Evolutionary conservation across 2,888 invertebrate species (phyloP), one percentile per base, ranked within the genome.

Genomic region (Drosophila neotestacea): DNA sequence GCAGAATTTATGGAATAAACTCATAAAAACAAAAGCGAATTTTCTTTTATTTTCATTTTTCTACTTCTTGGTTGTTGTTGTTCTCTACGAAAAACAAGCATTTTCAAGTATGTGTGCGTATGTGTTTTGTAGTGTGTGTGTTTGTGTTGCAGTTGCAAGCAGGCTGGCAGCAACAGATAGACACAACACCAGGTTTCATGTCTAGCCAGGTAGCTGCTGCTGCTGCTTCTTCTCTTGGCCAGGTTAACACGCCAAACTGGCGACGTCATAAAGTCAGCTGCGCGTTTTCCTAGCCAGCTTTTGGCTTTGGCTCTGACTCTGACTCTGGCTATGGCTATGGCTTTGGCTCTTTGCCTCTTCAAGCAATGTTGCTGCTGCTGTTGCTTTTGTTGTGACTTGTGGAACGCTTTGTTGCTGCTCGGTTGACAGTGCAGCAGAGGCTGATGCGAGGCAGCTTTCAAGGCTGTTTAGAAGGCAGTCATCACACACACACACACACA

Each of bases 191-290:
- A 72, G 69, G 78, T 86, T 74, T 72, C 74, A 70, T 70, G 84
- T 87, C 88, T 87, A 84, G 88, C 85, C 76, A 79, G 79, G 81
- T 78, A 81, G 72, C 34, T 62, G 73, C 52, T 59, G 72, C 36
- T 63, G 73, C 10, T 59, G 38, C 30, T 34, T 55, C 55, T 79
- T 73, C 84, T 88, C 70, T 88, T 88, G 89, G 86, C 86, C 88
- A 88, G 87, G 84, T 68, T 87, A 88, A 86, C 85, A 83, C 88
- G 89, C 79, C 89, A 89, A 69, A 56, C 82, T 89, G 89, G 84
- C 84, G 84, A 84, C 84, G 84, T 84, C 84, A 84, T 89, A 85
- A 85, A 85, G 85, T 89, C 85, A 85, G 89, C 85, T 85, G 88
- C 85, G 79, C 81, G 70, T 78, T 62, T 81, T 63, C 39, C 52